Evolutionary conservation across 2,888 invertebrate species (phyloP).

Genomic region (Cantharis rustica): DNA sequence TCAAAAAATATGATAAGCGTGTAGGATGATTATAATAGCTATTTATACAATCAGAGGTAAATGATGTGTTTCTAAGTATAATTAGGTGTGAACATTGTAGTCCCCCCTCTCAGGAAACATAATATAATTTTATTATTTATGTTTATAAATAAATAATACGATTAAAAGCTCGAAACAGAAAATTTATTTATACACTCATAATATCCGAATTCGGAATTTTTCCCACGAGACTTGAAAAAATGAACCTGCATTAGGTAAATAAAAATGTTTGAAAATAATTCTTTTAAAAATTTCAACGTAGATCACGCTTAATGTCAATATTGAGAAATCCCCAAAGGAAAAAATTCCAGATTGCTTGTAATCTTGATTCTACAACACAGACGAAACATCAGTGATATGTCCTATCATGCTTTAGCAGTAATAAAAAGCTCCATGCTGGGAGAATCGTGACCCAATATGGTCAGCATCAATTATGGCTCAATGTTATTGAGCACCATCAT

Average conservation of each 20-base stretch:
- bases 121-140: too few species aligned
- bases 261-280: not conserved
- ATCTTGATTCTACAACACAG: not conserved
- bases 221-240: not conserved
- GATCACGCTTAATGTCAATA: not conserved
- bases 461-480: not conserved
- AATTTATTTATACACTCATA: too few species aligned
- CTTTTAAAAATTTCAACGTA: not conserved
- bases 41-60: too few species aligned
- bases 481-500: not conserved
- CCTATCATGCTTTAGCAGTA: not conserved
- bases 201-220: not conserved
- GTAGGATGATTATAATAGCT: too few species aligned
- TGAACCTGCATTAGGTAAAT: not conserved
- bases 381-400: not conserved
- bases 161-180: too few species aligned
- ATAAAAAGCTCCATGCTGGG: not conserved
- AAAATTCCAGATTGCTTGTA: not conserved
- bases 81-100: too few species aligned
- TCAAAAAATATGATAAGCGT: too few species aligned
- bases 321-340: not conserved
- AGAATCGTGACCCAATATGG: not conserved
- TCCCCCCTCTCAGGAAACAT: too few species aligned
- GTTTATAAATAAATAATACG: too few species aligned
- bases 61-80: too few species aligned